phyloP scores from a whole-genome alignment of 2,888 invertebrate species.

The Clusia tigrina region DNA sequence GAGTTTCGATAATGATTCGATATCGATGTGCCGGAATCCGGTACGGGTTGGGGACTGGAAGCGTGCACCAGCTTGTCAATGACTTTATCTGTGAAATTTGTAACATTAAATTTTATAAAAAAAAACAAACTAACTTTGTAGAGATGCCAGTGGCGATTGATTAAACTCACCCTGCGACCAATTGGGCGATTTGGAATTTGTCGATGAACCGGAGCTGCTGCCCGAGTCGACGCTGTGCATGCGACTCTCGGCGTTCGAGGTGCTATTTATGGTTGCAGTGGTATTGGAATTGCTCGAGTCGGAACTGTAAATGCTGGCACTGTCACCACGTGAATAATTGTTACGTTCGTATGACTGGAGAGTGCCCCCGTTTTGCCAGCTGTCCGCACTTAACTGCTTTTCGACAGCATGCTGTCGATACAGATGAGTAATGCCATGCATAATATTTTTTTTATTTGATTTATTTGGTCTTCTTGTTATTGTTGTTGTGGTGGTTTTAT shows the following conservation, averaged over 20 bases:
- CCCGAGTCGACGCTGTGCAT: slow-evolving; percentile 58
- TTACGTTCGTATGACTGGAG: slow-evolving; percentile 36
- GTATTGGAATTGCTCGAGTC: slow-evolving; percentile 37
- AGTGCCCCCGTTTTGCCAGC: slow-evolving; percentile 58
- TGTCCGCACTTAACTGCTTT: slow-evolving; percentile 66
- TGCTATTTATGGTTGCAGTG: slow-evolving; percentile 26
- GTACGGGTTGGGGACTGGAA: slow-evolving; percentile 63
- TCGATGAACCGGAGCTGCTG: slow-evolving; percentile 57
- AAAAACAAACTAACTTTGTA: no score
- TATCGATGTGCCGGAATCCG: slow-evolving; percentile 53
- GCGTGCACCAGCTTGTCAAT: slow-evolving; percentile 45
- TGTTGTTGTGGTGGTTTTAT: slow-evolving; percentile 34
- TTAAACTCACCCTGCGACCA: slow-evolving; percentile 56
- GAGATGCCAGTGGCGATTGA: no score
- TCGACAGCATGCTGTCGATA: slow-evolving; percentile 65
- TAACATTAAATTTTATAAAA: no score
- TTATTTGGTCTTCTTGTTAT: no score
- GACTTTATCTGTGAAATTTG: slow-evolving; percentile 47
- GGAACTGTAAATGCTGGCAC: slow-evolving; percentile 37
- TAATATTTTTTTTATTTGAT: no score
- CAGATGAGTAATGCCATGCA: slow-evolving; percentile 65
- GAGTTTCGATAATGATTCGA: slow-evolving; percentile 58
- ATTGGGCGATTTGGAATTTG: slow-evolving; percentile 55
- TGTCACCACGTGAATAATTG: slow-evolving; percentile 44
- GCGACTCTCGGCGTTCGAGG: slow-evolving; percentile 37